A percentile compares a stretch with the other conserved stretches of the same genome.
These are phyloP conservation scores for Limosa lapponica DNA, from an alignment of 2,797 vertebrate genomes.

Conservation along the genomic window DNA sequence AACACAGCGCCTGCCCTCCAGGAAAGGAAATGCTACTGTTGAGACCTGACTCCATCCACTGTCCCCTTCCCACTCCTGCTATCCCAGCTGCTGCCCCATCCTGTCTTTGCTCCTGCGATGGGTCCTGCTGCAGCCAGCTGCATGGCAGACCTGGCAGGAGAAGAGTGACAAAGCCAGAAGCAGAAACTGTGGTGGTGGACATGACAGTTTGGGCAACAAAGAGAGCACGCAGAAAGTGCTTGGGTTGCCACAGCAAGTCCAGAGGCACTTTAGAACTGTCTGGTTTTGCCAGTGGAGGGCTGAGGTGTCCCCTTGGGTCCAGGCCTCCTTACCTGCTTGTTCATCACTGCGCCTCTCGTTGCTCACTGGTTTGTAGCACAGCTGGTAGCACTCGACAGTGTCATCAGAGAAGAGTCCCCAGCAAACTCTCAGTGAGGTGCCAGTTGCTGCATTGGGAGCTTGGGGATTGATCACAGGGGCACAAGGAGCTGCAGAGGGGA, in stretches of 20 bases:
- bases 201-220: background rate
- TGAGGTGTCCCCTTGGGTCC: background rate
- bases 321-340: slow-evolving; percentile 75
- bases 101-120: background rate
- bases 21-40: background rate
- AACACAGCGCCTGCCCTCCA: background rate
- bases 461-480: slow-evolving; percentile 96
- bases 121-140: background rate
- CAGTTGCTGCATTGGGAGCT: slow-evolving; percentile 87
- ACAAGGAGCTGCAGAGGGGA: slow-evolving; percentile 84
- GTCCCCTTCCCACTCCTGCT: background rate
- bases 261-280: background rate
- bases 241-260: background rate
- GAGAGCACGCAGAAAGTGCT: background rate
- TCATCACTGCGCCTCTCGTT: slow-evolving; percentile 73
- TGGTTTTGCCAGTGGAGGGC: background rate
- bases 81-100: background rate
- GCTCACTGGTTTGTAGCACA: slow-evolving; percentile 85
- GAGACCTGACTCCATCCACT: background rate
- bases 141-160: background rate
- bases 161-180: background rate
- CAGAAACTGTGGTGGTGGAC: background rate
- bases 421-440: slow-evolving; percentile 88
- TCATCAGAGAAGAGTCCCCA: slow-evolving; percentile 96
- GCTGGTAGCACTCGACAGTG: slow-evolving; percentile 89